Evolutionary conservation across 2,113 vertebrate species (phyloP).

Genomic region (Oriolus oriolus): DNA sequence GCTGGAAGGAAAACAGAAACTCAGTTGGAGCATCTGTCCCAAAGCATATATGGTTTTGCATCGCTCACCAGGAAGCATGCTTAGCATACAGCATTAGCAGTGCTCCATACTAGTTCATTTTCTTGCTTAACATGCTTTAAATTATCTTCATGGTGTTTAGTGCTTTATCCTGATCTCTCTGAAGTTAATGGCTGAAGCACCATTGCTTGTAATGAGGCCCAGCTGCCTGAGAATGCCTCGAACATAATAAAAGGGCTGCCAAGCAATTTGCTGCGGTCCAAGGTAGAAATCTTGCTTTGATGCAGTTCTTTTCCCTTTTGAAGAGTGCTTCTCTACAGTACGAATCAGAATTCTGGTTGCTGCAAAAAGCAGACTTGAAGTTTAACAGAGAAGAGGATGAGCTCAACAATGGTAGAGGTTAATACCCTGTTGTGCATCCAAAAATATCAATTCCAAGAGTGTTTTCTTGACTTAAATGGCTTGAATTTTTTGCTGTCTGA

Average conservation of each 20-base stretch:
- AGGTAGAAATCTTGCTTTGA: conserved; percentile 6
- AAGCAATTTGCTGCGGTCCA: neutral
- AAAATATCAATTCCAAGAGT: neutral
- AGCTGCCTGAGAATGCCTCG: neutral
- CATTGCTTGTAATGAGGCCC: neutral
- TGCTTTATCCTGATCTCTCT: conserved; percentile 11
- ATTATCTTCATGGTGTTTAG: neutral
- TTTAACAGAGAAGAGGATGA: neutral
- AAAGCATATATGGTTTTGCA: neutral
- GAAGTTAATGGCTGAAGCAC: neutral
- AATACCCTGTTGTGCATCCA: neutral
- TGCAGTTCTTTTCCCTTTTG: neutral
- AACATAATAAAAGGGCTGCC: neutral
- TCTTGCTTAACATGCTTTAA: neutral
- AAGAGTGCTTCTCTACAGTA: neutral
- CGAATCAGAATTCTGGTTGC: neutral
- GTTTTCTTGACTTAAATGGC: neutral
- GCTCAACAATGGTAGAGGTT: neutral
- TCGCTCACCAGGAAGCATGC: neutral
- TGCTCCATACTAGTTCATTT: neutral
- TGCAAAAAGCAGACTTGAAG: neutral
- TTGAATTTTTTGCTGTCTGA: neutral
- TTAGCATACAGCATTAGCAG: neutral
- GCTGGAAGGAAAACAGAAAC: neutral
- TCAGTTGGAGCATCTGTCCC: neutral